Evolutionary conservation across 2,888 invertebrate species (phyloP).

Genomic region (Aleiodes testaceus): DNA sequence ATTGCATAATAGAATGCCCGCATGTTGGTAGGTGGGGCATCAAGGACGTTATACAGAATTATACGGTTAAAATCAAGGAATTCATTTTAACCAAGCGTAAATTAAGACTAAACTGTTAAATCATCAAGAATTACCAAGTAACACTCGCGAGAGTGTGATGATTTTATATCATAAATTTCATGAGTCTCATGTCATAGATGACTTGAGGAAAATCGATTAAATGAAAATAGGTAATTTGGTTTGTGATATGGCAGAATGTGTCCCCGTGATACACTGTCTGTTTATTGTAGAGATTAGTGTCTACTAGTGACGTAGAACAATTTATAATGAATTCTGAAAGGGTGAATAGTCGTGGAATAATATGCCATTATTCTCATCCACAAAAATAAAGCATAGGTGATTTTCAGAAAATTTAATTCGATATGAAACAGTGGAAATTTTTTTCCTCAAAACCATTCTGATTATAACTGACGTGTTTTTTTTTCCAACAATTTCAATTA

Average conservation of each 20-base stretch:
- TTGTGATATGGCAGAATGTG: not conserved
- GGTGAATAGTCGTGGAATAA: not conserved
- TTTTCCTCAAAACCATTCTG: too few species aligned
- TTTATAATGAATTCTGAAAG: not conserved
- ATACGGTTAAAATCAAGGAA: conserved; percentile 34
- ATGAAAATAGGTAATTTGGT: conserved; percentile 15
- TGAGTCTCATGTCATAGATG: not conserved
- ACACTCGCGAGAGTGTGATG: not conserved
- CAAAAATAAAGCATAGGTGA: too few species aligned
- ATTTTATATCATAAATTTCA: conserved; percentile 14
- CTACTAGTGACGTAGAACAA: not conserved
- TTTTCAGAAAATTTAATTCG: too few species aligned
- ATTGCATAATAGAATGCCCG: conserved; percentile 73
- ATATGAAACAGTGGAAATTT: too few species aligned
- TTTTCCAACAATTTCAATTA: too few species aligned
- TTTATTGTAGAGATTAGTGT: conserved; percentile 11
- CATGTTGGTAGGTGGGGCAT: conserved; percentile 55
- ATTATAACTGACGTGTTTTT: too few species aligned
- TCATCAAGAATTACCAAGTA: too few species aligned
- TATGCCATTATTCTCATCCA: not conserved
- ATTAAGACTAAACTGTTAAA: not conserved
- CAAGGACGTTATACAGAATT: conserved; percentile 27
- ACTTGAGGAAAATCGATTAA: conserved; percentile 13
- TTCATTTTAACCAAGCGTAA: conserved; percentile 26
- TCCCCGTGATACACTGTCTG: conserved; percentile 25